phyloP scores from a whole-genome alignment of 2,113 vertebrate species.

The Boulengeromyrus knoepffleri region DNA sequence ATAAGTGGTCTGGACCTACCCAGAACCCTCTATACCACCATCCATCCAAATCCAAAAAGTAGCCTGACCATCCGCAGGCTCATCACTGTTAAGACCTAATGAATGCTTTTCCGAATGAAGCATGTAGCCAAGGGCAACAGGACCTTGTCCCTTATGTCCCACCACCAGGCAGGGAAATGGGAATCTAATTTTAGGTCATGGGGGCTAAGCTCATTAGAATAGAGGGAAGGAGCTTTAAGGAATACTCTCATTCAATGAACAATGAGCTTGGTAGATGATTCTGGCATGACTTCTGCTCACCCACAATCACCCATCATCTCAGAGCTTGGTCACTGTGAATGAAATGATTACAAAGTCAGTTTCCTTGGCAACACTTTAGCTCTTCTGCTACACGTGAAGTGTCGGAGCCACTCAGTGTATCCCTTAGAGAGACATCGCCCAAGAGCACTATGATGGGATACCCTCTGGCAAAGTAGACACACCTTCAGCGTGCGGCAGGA shows the following conservation, averaged over 20 bases:
- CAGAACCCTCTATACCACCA: neutral
- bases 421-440: neutral
- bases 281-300: neutral
- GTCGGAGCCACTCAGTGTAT: neutral
- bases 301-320: neutral
- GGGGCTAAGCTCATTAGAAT: conserved; percentile 1
- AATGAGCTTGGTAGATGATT: neutral
- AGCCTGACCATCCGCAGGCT: neutral
- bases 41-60: neutral
- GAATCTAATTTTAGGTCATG: conserved; percentile 2
- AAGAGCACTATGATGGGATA: neutral
- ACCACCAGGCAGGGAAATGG: neutral
- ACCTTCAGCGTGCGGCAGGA: neutral
- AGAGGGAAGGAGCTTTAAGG: neutral
- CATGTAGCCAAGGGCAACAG: neutral
- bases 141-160: neutral
- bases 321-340: neutral
- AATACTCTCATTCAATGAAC: neutral
- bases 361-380: neutral
- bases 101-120: neutral
- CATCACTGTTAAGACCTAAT: neutral
- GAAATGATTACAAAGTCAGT: neutral
- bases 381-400: neutral
- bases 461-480: neutral
- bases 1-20: neutral